Evolutionary conservation across 2,888 invertebrate genomes (phyloP).

Genomic region (Harmothoe impar): DNA sequence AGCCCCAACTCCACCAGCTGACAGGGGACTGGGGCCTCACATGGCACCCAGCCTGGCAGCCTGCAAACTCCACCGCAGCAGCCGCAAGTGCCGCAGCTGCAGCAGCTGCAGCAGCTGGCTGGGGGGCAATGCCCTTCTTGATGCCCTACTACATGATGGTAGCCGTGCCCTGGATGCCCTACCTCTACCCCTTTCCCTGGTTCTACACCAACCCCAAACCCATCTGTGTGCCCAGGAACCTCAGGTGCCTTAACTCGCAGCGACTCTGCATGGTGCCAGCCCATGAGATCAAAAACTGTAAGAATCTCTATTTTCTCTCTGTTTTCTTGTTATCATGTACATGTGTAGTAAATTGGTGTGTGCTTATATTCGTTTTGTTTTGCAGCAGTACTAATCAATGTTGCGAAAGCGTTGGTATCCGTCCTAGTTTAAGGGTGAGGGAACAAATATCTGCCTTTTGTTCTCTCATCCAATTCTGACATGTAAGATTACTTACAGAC

Average conservation of each 20-base stretch:
- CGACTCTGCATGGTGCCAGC: slow-evolving; percentile 78
- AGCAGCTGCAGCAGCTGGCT: not conserved
- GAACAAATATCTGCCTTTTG: no score
- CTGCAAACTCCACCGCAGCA: not conserved
- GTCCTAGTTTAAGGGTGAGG: no score
- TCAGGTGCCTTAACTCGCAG: slow-evolving; percentile 70
- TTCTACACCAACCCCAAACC: slow-evolving; percentile 70
- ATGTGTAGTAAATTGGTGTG: no score
- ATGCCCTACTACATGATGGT: slow-evolving; percentile 64
- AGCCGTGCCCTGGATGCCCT: slow-evolving; percentile 54
- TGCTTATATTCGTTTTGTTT: no score
- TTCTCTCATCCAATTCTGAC: no score
- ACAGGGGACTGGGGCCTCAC: slow-evolving; percentile 10
- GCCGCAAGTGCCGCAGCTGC: not conserved
- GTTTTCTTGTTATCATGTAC: not conserved
- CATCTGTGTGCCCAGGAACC: slow-evolving; percentile 73
- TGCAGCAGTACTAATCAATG: no score
- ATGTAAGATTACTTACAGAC: no score
- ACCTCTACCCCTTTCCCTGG: slow-evolving; percentile 61
- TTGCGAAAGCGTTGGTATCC: no score
- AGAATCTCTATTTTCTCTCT: slow-evolving; percentile 71
- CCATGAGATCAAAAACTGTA: slow-evolving; percentile 79
- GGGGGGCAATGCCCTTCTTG: slow-evolving; percentile 54
- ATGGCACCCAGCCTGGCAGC: slow-evolving; percentile 37
- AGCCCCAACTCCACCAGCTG: slow-evolving; percentile 6